Evolutionary conservation across 2,797 vertebrate species (phyloP), one percentile per base, ranked within the genome.

Genomic region (Gobio occitaniae): DNA sequence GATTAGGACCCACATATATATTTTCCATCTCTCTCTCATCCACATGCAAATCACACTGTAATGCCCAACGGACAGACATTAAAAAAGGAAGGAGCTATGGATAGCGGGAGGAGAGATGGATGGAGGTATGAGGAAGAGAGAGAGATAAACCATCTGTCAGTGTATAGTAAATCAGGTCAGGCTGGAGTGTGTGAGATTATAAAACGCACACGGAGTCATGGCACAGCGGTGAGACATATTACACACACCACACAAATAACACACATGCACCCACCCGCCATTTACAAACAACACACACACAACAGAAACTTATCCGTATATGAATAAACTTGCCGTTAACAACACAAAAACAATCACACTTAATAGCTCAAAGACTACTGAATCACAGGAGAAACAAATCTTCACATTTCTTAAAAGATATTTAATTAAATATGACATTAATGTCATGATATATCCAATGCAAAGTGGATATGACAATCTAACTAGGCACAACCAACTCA

Each of bases 101-200:
- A 75, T 36, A 52, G 32, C 21, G 3, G 13, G 10, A 68, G n/a
- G n/a, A 59, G n/a, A 72, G 76, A 79, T 79, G 19, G 76, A 79
- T 69, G 36, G 38, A 79, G 54, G 32, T 72, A 79, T 50, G 68
- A 72, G 16, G 48, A 54, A 71, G 66, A 83, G 50, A 78, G 59
- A 52, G 65, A 80, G 41, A 80, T 59, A 21, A 32, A 71, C 78
- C 78, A 82, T 81, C 84, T 76, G 78, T 56, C 63, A 82, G 50
- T 19, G 16, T 66, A 59, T 56, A 56, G 36, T 69, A 82, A 81
- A 82, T 76, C 72, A 82, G 78, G 79, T 84, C 83, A 84, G 66
- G 29, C 54, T 38, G 83, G 66, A 84, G 65, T 70, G 75, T 84
- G 63, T 84, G 65, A 84, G 83, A 72, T 72, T 72, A 84, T 71